Evolutionary conservation across 2,797 vertebrate genomes (phyloP).

Genomic region (Philypnodon macrostomus): DNA sequence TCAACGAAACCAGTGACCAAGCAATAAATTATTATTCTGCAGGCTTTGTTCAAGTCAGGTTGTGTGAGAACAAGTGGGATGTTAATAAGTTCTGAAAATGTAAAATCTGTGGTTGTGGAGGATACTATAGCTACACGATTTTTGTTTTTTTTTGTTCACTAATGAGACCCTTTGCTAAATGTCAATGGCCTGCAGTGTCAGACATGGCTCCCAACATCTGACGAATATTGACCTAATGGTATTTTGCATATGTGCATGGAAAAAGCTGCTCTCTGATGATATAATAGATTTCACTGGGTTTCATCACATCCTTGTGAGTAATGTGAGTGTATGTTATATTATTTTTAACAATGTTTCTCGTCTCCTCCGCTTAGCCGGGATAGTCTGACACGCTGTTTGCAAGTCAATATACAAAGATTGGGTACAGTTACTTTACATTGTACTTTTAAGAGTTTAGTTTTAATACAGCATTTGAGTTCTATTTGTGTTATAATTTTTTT

Average conservation of each 20-base stretch:
- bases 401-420: constrained; percentile 48
- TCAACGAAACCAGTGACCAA: constrained; percentile 32
- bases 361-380: constrained; percentile 19
- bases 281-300: constrained; percentile 40
- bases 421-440: too few relatives aligned
- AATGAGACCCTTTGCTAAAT: constrained; percentile 30
- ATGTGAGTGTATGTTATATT: constrained; percentile 29
- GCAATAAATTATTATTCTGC: constrained; percentile 28
- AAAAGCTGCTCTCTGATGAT: constrained; percentile 23
- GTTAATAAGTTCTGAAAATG: constrained; percentile 23
- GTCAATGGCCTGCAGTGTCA: constrained; percentile 27
- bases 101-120: constrained; percentile 2
- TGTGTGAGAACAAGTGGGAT: constrained; percentile 18
- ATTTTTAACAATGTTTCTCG: constrained; percentile 35
- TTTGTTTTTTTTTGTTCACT: neutral
- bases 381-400: constrained; percentile 35
- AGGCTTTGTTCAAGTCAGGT: constrained; percentile 37
- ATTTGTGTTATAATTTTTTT: too few relatives aligned
- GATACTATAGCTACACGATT: constrained; percentile 14
- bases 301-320: constrained; percentile 45
- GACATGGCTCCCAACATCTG: constrained; percentile 13
- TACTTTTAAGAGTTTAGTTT: too few relatives aligned
- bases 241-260: constrained; percentile 15
- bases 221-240: constrained; percentile 25
- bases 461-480: too few relatives aligned